These are phyloP conservation scores for Etheostoma nigrum DNA, from an alignment of 2,797 vertebrate genomes.

Conservation along the genomic window DNA sequence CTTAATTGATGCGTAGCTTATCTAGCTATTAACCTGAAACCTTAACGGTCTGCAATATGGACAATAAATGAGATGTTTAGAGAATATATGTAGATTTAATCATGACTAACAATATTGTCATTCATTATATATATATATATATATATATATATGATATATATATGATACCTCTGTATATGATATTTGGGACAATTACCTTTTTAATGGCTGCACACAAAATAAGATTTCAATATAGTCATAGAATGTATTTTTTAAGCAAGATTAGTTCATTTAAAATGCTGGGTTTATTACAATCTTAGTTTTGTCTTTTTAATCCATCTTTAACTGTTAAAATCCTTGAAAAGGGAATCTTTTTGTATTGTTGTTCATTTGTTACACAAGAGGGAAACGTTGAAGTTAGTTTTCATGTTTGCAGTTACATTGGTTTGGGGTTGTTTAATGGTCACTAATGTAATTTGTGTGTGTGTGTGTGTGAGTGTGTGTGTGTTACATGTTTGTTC, in stretches of 20 bases:
- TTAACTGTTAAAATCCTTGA: slow-evolving; percentile 17
- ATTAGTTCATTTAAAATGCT: not conserved
- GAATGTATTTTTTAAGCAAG: slow-evolving; percentile 20
- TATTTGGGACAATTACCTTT: not conserved
- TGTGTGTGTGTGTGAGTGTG: slow-evolving; percentile 27
- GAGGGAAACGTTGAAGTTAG: slow-evolving; percentile 33
- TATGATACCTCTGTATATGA: too few species aligned
- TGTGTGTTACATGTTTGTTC: slow-evolving; percentile 28
- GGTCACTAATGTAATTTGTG: slow-evolving; percentile 39
- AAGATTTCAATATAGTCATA: slow-evolving; percentile 1
- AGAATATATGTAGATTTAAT: slow-evolving; percentile 21
- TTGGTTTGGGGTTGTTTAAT: slow-evolving; percentile 60
- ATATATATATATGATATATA: slow-evolving; percentile 7
- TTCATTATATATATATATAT: slow-evolving; percentile 10
- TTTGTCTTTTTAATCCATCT: slow-evolving; percentile 2
- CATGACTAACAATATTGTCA: slow-evolving; percentile 6
- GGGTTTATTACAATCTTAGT: not conserved
- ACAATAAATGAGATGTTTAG: slow-evolving; percentile 8
- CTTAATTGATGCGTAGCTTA: slow-evolving; percentile 47
- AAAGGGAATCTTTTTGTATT: slow-evolving; percentile 54
- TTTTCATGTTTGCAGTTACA: slow-evolving; percentile 67
- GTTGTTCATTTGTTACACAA: slow-evolving; percentile 57
- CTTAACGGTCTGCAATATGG: slow-evolving; percentile 26
- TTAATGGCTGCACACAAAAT: slow-evolving; percentile 16
- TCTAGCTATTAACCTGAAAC: slow-evolving; percentile 42